These are phyloP conservation scores for Dryocosmus kuriphilus DNA, from an alignment of 2,888 invertebrate genomes.

Conservation along the genomic window DNA sequence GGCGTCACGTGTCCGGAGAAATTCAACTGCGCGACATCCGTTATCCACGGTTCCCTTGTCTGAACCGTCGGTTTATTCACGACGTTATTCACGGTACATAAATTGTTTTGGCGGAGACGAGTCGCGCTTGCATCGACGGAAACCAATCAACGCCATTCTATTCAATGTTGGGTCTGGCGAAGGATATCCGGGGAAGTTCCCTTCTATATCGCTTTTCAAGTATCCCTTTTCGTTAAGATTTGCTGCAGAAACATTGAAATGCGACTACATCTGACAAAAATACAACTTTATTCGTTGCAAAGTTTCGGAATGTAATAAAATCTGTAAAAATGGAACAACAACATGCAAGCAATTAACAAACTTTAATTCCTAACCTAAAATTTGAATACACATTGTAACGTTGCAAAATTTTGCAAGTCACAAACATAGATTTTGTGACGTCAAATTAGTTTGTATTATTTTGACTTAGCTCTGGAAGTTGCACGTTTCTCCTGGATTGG, in stretches of 20 bases:
- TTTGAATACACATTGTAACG: no score
- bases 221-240: not conserved
- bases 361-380: no score
- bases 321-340: no score
- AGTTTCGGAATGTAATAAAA: no score
- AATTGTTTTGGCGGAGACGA: slow-evolving; percentile 4
- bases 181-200: not conserved
- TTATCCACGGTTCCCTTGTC: slow-evolving; percentile 2
- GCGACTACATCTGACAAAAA: no score
- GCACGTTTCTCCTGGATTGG: no score
- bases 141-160: not conserved
- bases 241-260: not conserved
- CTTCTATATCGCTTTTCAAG: not conserved
- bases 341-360: no score
- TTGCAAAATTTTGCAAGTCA: no score
- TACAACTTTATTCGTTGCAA: no score
- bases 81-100: slow-evolving; percentile 7
- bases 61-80: slow-evolving; percentile 1
- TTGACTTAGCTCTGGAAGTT: no score
- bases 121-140: not conserved
- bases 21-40: not conserved
- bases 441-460: no score
- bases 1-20: not conserved
- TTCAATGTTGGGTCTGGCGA: not conserved
- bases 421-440: no score